Percentiles rank a stretch among this genome's conserved stretches.
phyloP scores from a whole-genome alignment of 2,113 vertebrate genomes.

The Mystacornis crossleyi region DNA sequence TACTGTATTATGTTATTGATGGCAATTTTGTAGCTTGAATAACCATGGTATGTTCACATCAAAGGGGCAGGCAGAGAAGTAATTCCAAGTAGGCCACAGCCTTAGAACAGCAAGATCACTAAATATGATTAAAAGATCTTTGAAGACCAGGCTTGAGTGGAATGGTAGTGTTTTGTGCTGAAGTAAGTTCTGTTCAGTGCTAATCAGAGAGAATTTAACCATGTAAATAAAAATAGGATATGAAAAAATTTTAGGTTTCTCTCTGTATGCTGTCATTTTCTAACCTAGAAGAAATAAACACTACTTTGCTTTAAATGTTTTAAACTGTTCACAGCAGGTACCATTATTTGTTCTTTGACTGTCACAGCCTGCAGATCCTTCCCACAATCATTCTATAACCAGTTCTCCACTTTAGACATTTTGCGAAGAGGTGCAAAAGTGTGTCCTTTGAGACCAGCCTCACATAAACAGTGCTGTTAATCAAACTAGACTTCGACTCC shows the following conservation, averaged over 20 bases:
- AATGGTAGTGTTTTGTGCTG: neutral
- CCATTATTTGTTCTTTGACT: neutral
- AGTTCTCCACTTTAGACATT: neutral
- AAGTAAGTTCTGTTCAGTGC: neutral
- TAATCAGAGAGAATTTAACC: neutral
- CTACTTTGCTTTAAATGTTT: neutral
- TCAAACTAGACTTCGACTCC: neutral
- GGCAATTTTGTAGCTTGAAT: neutral
- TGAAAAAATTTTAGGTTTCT: neutral
- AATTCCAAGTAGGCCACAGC: neutral
- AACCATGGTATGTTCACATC: accelerated
- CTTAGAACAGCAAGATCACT: neutral
- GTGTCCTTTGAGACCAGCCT: neutral
- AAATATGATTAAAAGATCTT: neutral
- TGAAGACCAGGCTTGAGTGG: neutral
- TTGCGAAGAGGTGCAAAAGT: neutral
- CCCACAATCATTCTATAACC: neutral
- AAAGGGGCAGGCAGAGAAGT: neutral
- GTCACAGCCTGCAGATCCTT: neutral
- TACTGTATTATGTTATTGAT: neutral
- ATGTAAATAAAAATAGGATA: neutral
- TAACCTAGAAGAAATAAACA: neutral
- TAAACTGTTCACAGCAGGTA: neutral
- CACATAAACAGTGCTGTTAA: neutral
- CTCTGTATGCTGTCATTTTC: neutral